Base-by-base conservation (phyloP, 2,797 vertebrate species). In the Cossypha caffra region DNA sequence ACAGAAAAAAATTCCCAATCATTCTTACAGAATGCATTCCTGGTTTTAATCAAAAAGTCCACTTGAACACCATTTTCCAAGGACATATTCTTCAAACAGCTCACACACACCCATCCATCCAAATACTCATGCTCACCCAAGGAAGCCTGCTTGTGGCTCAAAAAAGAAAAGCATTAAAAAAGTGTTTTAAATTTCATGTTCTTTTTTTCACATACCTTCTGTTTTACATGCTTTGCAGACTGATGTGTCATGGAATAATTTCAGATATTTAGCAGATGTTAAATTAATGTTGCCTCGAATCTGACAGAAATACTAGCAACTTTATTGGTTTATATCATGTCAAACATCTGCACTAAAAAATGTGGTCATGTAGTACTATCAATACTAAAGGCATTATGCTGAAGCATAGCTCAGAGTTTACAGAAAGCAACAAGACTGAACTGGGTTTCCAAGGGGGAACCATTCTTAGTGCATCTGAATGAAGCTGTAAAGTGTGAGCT, bases 191-290 rank as follows among this genome's bases (percentile, higher is more conserved):
- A 16, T 88, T 83, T 31, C 33, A 31, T 16, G 3, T 63, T 84
- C 7, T 43, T 84, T 94, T 80, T 88, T 94, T 83, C 75, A 90
- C 28, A 67, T 7, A 69, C 21, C 43, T 88, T 95, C 86, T 87
- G 14, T 69, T 74, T 93, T 81, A 89, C 29, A 21, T 83, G 40
- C 57, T 88, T 97, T 69, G 83, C 75, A 96, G 63, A 83, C 23
- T 52, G 40, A 73, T 86, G 66, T 50, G 48, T 91, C 88, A 45
- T 84, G 61, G 84, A 61, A 94, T 79, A 89, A 23, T 15, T 95
- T 88, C 88, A 96, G 76, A 90, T 96, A 90, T 91, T 97, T 95
- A 95, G 91, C 91, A 97, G 88, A 95, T 89, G 75, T 95, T 95
- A 93, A 62, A 51, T 69, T 90, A 72, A 86, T 93, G 28, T 48